phyloP scores from a whole-genome alignment of 2,113 vertebrate species.

The Leptobrachium leishanense region DNA sequence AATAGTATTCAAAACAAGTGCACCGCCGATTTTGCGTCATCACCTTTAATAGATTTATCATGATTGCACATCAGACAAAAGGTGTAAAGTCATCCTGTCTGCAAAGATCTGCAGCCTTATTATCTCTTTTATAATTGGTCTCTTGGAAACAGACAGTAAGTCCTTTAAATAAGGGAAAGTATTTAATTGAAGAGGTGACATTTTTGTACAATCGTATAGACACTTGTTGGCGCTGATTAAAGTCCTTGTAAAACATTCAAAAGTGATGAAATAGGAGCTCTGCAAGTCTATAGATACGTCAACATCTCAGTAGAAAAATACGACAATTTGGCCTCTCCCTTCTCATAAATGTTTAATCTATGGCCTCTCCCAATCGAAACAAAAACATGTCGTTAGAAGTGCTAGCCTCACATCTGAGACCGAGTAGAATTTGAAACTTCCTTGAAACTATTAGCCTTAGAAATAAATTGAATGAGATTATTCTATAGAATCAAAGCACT shows the following conservation, averaged over 20 bases:
- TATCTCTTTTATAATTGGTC: conserved; percentile 22
- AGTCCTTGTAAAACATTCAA: background rate
- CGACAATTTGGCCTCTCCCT: background rate
- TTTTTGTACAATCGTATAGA: background rate
- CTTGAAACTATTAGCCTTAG: too few species aligned
- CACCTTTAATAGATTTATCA: conserved; percentile 1
- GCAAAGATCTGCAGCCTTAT: conserved; percentile 9
- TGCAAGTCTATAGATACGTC: background rate
- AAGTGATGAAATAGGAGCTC: background rate
- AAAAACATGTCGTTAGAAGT: background rate
- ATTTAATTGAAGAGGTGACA: conserved; percentile 13
- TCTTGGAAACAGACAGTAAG: conserved; percentile 1
- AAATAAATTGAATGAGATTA: too few species aligned
- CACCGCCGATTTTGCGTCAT: background rate
- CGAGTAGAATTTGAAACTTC: too few species aligned
- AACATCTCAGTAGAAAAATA: background rate
- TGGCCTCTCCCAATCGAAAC: background rate
- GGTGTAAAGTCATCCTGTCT: conserved; percentile 4
- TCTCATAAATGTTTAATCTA: background rate
- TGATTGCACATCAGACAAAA: conserved; percentile 17
- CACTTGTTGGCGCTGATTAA: background rate
- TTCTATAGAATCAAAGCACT: too few species aligned
- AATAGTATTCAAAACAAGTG: conserved; percentile 20
- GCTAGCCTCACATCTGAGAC: background rate
- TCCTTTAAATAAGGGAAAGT: conserved; percentile 13